These are phyloP conservation scores for Isaurus tuberculatus DNA, from an alignment of 92 coral and sea anemone genomes.

Conservation along the genomic window DNA sequence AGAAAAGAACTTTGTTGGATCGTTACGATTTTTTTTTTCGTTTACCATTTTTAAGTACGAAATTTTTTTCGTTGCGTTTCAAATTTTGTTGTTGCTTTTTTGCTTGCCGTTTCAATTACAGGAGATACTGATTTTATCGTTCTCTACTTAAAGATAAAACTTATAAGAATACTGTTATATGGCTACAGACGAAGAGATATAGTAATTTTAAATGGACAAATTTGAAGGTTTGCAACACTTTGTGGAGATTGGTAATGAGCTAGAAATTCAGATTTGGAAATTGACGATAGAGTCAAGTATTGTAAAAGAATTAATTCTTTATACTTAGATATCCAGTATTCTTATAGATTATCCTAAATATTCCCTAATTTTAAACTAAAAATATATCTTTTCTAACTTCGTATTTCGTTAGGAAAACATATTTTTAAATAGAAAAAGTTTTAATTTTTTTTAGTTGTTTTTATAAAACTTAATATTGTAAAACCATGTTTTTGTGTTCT, in stretches of 20 bases:
- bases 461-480: background rate
- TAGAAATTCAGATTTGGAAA: slow-evolving; percentile 27
- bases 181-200: background rate
- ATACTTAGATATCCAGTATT: background rate
- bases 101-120: background rate
- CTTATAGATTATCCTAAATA: background rate
- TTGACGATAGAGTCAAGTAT: background rate
- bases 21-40: background rate
- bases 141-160: slow-evolving; percentile 15
- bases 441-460: background rate
- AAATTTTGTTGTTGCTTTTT: background rate
- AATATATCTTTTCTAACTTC: background rate
- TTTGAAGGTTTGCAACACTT: background rate
- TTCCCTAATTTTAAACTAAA: background rate
- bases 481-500: background rate
- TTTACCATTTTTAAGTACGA: background rate
- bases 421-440: background rate
- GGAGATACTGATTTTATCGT: background rate
- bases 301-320: background rate
- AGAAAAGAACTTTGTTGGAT: background rate
- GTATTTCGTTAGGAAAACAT: background rate
- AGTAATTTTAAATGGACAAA: slow-evolving; percentile 8
- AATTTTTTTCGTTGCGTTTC: background rate
- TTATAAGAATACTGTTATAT: background rate
- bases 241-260: background rate